Evolutionary conservation across 1,140 invertebrate species (phyloP), one percentile per base, ranked within the genome.

Genomic region (Tetraneura akinire): DNA sequence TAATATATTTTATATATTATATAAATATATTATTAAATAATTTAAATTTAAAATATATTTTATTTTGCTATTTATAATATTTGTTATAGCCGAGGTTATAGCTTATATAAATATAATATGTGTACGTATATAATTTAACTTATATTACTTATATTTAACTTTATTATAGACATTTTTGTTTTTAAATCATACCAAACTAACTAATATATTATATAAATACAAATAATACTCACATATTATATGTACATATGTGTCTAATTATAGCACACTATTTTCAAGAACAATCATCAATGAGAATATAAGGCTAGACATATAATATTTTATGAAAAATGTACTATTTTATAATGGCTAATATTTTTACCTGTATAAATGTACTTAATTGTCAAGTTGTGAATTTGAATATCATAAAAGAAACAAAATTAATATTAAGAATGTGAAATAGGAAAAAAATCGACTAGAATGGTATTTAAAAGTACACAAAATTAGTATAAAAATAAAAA

Each of bases 401-500:
- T 32, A 16, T 11, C 47, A 71, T 47, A 29, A 57, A n/a, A 57
- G 3, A 76, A 57, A 45, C 42, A 53, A 74, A 55, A 37, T 23
- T n/a, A n/a, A 76, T 13, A 42, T 3, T 4, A 76, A 11, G 51
- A 37, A 42, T 57, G 26, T 57, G 51, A 9, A 71, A 29, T 49
- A 29, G n/a, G 29, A 51, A 51, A 71, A 51, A 51, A 45, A 51
- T 11, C 16, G 8, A 57, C 53, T 14, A 78, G 74, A 62, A 45
- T 29, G 37, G 37, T 78, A 78, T 78, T 78, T n/a, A 60, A 78
- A 74, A 74, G 71, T 57, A 37, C 13, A 78, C 45, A 21, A 62
- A 55, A 78, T n/a, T n/a, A 60, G 74, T 60, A 23, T 78, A 78
- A 60, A 60, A 78, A 78, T 60, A 78, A 60, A 60, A 78, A 45